Conservation (phyloP, 2,113 vertebrate genomes). For the Clarias batrachus region DNA sequence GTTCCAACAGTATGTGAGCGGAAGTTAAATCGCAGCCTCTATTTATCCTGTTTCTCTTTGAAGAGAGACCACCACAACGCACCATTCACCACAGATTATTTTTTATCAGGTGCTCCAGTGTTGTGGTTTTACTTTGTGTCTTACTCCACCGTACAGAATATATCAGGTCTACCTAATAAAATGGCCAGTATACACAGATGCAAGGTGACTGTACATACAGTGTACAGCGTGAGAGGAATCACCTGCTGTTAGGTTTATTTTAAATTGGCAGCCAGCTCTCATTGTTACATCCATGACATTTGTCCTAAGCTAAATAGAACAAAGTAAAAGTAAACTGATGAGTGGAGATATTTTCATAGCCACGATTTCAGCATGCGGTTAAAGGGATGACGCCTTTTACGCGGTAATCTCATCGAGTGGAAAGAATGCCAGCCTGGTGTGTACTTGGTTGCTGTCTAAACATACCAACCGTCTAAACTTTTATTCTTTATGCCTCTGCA, state of each 20-base stretch:
- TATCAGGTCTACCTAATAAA: neutral
- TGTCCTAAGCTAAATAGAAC: neutral
- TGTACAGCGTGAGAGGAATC: neutral
- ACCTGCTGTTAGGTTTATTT: neutral
- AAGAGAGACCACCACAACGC: neutral
- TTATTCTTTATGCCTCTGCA: conserved; percentile 56
- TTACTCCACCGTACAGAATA: neutral
- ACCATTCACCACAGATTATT: neutral
- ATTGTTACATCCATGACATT: neutral
- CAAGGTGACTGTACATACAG: neutral
- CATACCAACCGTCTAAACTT: neutral
- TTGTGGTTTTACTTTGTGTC: neutral
- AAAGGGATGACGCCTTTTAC: neutral
- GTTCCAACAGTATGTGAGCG: neutral
- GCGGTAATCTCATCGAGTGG: neutral
- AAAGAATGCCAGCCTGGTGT: conserved; percentile 6
- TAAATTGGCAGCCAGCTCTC: neutral
- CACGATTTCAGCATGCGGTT: neutral
- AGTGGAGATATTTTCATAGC: neutral
- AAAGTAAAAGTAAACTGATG: neutral
- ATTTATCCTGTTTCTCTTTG: neutral
- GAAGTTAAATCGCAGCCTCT: neutral
- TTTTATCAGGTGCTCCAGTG: neutral
- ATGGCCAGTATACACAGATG: neutral
- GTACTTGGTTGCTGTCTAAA: conserved; percentile 31